Evolutionary conservation across 1,140 invertebrate genomes (phyloP).

Genomic region (Habropoda laboriosa): DNA sequence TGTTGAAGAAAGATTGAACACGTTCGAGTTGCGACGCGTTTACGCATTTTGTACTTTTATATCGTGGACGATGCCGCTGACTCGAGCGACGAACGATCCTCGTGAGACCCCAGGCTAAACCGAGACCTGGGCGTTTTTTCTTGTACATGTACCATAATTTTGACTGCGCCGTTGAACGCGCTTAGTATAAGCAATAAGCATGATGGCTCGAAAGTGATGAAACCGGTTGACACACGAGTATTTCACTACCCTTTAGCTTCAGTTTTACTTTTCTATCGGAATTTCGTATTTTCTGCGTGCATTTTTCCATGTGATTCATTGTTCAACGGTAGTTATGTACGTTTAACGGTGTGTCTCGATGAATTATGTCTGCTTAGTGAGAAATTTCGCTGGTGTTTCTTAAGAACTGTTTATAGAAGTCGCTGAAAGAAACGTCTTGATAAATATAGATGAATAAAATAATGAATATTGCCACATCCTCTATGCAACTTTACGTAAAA

Average conservation of each 20-base stretch:
- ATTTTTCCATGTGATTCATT: not conserved
- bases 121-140: not conserved
- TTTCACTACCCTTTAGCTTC: not conserved
- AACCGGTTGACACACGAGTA: not conserved
- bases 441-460: no score
- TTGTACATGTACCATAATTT: constrained; percentile 43
- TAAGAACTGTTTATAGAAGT: no score
- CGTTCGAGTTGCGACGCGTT: constrained; percentile 29
- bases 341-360: no score
- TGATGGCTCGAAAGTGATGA: not conserved
- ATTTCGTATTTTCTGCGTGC: not conserved
- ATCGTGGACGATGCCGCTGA: constrained; percentile 63
- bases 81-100: constrained; percentile 24
- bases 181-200: constrained; percentile 47
- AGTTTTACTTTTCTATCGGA: not conserved
- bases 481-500: no score
- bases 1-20: no score
- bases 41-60: constrained; percentile 75
- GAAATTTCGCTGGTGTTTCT: no score
- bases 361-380: no score
- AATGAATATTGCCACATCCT: no score
- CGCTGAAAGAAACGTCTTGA: no score
- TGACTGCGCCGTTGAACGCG: constrained; percentile 33
- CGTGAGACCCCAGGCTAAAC: not conserved
- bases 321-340: no score